These are phyloP conservation scores for Sisyra terminalis DNA, from an alignment of 2,888 invertebrate species.

Conservation along the genomic window DNA sequence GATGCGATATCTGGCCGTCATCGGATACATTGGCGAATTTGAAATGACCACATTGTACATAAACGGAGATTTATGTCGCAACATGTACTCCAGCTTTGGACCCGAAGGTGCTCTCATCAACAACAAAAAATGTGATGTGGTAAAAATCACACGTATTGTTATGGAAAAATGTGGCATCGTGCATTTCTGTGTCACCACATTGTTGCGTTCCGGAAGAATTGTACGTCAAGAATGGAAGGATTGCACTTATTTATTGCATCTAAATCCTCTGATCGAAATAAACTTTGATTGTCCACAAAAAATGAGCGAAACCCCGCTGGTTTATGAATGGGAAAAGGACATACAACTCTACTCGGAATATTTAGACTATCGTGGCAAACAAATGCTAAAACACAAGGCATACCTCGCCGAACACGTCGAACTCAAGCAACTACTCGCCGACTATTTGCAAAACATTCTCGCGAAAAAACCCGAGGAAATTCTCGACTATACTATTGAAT, in stretches of 20 bases:
- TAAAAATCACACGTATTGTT: conserved; percentile 39
- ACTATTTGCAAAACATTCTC: conserved; percentile 41
- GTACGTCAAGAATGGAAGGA: conserved; percentile 44
- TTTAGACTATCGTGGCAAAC: conserved; percentile 24
- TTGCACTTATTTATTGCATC: conserved; percentile 34
- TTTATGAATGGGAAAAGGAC: conserved; percentile 37
- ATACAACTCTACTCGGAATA: conserved; percentile 35
- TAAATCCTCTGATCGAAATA: conserved; percentile 34
- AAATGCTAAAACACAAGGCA: conserved; percentile 33
- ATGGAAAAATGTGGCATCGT: conserved; percentile 34
- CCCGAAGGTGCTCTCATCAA: conserved; percentile 35
- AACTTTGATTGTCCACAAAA: conserved; percentile 15
- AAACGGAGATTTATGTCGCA: conserved; percentile 38
- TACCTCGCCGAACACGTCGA: conserved; percentile 40
- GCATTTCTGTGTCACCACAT: conserved; percentile 34
- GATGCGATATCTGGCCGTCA: conserved; percentile 39
- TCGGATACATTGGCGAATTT: conserved; percentile 33
- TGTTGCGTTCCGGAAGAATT: conserved; percentile 37
- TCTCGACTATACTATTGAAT: conserved; percentile 35
- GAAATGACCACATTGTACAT: conserved; percentile 38
- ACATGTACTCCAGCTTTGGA: conserved; percentile 37
- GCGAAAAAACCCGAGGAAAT: conserved; percentile 38
- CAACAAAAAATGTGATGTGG: conserved; percentile 32
- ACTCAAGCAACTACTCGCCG: conserved; percentile 35
- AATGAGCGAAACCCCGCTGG: conserved; percentile 28